Evolutionary conservation across 2,888 invertebrate species (phyloP).

Genomic region (Macroteleia sp.): DNA sequence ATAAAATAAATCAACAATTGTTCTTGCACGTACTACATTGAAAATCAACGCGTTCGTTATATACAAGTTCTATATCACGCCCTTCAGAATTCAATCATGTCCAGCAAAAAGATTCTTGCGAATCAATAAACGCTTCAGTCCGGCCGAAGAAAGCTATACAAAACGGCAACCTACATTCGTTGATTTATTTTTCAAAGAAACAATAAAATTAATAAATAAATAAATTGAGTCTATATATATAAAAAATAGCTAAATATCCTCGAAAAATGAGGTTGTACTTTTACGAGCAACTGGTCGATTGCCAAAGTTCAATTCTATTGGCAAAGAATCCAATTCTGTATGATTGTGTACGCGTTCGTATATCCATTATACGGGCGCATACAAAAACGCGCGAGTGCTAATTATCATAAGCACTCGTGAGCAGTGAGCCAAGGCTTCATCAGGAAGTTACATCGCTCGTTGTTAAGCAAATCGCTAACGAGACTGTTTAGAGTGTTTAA

Average conservation of each 20-base stretch:
- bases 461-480: slow-evolving; percentile 10
- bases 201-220: slow-evolving; percentile 54
- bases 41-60: too few species aligned
- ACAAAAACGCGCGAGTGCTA: too few species aligned
- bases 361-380: too few species aligned
- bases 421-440: slow-evolving; percentile 18
- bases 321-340: slow-evolving; percentile 19
- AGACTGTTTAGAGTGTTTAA: slow-evolving; percentile 7
- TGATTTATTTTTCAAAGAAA: slow-evolving; percentile 12
- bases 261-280: slow-evolving; percentile 62
- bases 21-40: too few species aligned
- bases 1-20: too few species aligned
- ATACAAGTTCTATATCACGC: neutral
- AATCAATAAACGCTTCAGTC: neutral
- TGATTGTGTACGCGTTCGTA: slow-evolving; percentile 20
- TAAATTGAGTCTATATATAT: slow-evolving; percentile 43
- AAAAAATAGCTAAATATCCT: slow-evolving; percentile 60
- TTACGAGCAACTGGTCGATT: slow-evolving; percentile 30
- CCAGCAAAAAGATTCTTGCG: neutral
- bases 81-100: neutral
- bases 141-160: neutral
- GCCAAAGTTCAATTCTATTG: slow-evolving; percentile 10
- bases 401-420: slow-evolving; percentile 49
- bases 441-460: slow-evolving; percentile 26
- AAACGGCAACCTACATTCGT: slow-evolving; percentile 10